phyloP scores from a whole-genome alignment of 2,797 vertebrate genomes.

The Smutsia gigantea region DNA sequence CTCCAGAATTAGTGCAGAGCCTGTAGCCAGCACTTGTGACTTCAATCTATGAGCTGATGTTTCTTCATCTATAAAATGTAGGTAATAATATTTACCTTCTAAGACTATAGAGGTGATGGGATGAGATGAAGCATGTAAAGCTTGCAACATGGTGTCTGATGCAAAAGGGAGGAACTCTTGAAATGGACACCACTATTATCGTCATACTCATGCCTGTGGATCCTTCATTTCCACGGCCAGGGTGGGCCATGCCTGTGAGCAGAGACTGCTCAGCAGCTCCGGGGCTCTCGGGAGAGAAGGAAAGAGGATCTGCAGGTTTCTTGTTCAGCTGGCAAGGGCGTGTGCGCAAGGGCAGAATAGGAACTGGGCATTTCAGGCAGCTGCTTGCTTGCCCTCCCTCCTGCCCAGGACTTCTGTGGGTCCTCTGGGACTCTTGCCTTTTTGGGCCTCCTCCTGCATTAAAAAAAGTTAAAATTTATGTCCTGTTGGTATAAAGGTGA shows the following conservation, averaged over 20 bases:
- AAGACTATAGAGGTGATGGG: not conserved
- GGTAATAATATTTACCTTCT: not conserved
- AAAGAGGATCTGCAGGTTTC: not conserved
- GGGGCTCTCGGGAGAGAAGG: not conserved
- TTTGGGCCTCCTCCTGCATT: not conserved
- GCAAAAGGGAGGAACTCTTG: not conserved
- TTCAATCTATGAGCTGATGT: not conserved
- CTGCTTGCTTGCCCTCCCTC: not conserved
- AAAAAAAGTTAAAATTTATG: not conserved
- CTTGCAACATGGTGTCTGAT: not conserved
- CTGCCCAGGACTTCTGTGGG: not conserved
- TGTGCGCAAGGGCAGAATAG: not conserved
- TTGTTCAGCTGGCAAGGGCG: not conserved
- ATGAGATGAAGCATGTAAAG: not conserved
- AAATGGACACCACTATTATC: not conserved
- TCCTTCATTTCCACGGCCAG: not conserved
- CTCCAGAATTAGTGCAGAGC: not conserved
- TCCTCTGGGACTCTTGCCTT: not conserved
- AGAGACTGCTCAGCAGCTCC: not conserved
- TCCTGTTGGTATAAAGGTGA: not conserved
- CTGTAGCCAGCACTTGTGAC: not conserved
- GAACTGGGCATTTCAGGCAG: not conserved
- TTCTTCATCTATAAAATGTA: not conserved
- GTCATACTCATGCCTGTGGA: fast-evolving
- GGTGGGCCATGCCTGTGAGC: not conserved